Base-by-base conservation (phyloP, 1,140 invertebrate species). In the Drosophila murphyi region DNA sequence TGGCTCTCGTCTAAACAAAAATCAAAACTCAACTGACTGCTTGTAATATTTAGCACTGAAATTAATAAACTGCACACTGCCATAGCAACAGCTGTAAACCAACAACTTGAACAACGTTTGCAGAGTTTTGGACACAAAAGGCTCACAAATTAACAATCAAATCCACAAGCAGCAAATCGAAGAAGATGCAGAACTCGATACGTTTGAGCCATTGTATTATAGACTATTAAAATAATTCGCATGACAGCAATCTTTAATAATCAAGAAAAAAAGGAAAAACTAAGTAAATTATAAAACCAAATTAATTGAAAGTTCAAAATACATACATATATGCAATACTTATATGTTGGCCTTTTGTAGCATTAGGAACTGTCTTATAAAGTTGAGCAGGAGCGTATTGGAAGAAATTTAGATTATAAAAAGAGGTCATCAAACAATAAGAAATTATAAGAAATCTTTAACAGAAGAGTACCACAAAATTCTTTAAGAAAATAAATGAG, bases 181-280 rank as follows among this genome's bases (percentile, higher is more conserved):
- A 68, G 8, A 41, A 41, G 55, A 68, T 55, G 62, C 29, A 43
- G 48, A 61, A n/a, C 29, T 34, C 6, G 10, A 55, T 5, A 4
- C 5, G 55, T 4, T 28, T 50, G 39, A 12, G n/a, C 20, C 31
- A 43, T 59, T 65, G 43, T 51, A 35, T n/a, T 6, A 10, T 28
- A 71, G 60, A 70, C 78, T 80, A 83, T 82, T 83, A 82, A 83
- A 82, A 82, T 82, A 82, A 71, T 78, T 82, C 75, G 80, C 80
- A 67, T 82, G 61, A 78, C 56, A 78, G 48, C 47, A 61, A 37
- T 50, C 43, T 31, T 12, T 20, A 4, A 55, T 39, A n/a, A 7
- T 20, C 5, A 3, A 12, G 10, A n/a, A 43, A 43, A n/a, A 43
- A n/a, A 5, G 0, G 3, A 43, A 43, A 39, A 8, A 3, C 20